A percentile compares a stretch with the other conserved stretches of the same genome.
phyloP scores from a whole-genome alignment of 1,140 invertebrate genomes.

The Trypoxylus dichotomus region DNA sequence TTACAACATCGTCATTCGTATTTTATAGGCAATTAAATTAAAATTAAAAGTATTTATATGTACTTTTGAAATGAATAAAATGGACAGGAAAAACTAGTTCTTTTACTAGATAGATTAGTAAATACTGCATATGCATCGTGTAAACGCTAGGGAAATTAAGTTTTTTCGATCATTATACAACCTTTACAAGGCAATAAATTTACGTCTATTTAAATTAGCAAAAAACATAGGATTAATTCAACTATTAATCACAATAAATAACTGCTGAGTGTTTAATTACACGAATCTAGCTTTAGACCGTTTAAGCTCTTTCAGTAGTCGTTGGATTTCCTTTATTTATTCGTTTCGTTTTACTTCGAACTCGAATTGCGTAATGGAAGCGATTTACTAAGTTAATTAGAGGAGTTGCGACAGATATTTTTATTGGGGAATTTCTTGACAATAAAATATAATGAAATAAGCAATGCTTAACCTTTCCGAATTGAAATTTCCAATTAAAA shows the following conservation, averaged over 20 bases:
- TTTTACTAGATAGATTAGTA: not conserved
- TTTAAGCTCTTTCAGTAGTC: not conserved
- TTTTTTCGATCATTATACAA: not conserved
- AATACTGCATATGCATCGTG: not conserved
- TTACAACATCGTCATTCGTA: not conserved
- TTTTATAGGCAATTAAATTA: not conserved
- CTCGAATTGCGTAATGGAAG: not conserved
- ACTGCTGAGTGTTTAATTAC: not conserved
- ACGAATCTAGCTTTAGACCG: not conserved
- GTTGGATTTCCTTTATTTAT: not conserved
- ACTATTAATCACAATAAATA: conserved; percentile 8
- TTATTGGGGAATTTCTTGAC: no score
- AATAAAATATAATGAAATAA: no score
- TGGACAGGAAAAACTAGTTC: not conserved
- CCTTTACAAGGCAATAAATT: not conserved
- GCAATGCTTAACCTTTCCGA: no score
- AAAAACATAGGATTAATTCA: not conserved
- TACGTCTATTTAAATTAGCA: not conserved
- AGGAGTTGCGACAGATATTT: not conserved
- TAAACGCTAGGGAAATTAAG: not conserved
- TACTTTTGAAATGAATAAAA: not conserved
- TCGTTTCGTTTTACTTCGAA: not conserved
- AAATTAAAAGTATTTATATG: not conserved
- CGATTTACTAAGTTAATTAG: not conserved
- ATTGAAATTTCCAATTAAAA: no score